Percentiles rank a stretch among this genome's conserved stretches.
These are phyloP conservation scores for Ariopsis seemanni DNA, from an alignment of 2,113 vertebrate species.

Conservation along the genomic window DNA sequence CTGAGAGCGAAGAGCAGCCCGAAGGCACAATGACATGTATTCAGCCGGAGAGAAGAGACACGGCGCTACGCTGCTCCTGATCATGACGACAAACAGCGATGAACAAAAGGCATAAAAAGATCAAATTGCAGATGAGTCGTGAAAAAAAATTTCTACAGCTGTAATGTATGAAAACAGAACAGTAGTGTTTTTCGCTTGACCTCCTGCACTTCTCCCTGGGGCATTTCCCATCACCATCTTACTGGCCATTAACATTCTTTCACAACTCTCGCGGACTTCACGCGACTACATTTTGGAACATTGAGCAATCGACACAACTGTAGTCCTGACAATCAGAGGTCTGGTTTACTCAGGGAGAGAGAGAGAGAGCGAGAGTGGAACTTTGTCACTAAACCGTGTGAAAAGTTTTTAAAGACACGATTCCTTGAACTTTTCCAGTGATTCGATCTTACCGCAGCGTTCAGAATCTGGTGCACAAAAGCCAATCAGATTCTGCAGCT, in stretches of 20 bases:
- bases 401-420: background rate
- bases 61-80: background rate
- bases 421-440: background rate
- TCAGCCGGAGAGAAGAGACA: conserved; percentile 25
- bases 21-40: conserved; percentile 44
- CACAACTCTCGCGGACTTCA: background rate
- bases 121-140: background rate
- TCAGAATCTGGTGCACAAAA: background rate
- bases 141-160: background rate
- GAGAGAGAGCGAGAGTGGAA: background rate
- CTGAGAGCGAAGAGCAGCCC: conserved; percentile 8
- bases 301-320: background rate
- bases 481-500: background rate
- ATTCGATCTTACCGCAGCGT: background rate
- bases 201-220: background rate
- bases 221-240: background rate
- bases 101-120: background rate
- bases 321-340: background rate
- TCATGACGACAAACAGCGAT: background rate
- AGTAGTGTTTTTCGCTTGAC: background rate
- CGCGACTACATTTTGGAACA: background rate
- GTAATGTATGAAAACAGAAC: conserved; percentile 12
- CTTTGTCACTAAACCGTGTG: background rate
- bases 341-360: background rate
- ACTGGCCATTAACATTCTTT: background rate